Conservation (phyloP, 2,797 vertebrate genomes). For the Oryzias sinensis region DNA sequence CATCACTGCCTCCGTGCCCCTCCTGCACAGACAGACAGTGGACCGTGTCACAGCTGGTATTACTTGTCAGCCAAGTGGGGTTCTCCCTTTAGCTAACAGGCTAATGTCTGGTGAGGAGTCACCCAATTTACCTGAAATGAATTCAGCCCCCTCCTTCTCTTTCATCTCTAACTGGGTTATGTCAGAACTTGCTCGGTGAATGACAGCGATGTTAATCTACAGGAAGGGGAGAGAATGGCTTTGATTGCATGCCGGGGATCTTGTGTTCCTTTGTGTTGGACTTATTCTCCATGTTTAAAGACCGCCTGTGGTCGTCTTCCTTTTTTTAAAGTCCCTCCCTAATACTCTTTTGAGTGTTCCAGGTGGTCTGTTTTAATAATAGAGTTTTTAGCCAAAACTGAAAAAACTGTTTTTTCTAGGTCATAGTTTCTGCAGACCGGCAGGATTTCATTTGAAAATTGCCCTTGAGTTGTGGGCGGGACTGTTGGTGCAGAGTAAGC, state of each 20-base stretch:
- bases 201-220: conserved; percentile 20
- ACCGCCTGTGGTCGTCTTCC: conserved; percentile 33
- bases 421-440: too few species aligned
- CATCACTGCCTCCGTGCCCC: conserved; percentile 20
- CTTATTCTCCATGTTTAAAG: conserved; percentile 38
- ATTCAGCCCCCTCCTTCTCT: conserved; percentile 39
- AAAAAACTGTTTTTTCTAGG: too few species aligned
- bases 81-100: conserved; percentile 71
- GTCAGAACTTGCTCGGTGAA: conserved; percentile 39
- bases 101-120: conserved; percentile 64
- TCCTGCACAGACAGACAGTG: conserved; percentile 48
- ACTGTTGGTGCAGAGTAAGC: too few species aligned
- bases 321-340: conserved; percentile 9
- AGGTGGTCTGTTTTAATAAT: too few species aligned
- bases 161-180: conserved; percentile 56
- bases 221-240: conserved; percentile 12
- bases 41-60: conserved; percentile 76
- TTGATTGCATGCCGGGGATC: conserved; percentile 54
- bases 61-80: conserved; percentile 71
- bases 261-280: conserved; percentile 35
- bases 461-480: too few species aligned
- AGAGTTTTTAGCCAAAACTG: too few species aligned
- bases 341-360: too few species aligned
- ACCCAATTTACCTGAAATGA: conserved; percentile 68
- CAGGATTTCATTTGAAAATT: too few species aligned